Evolutionary conservation across 1,140 invertebrate species (phyloP), one percentile per base, ranked within the genome.

Genomic region (Euwallacea fornicatus): DNA sequence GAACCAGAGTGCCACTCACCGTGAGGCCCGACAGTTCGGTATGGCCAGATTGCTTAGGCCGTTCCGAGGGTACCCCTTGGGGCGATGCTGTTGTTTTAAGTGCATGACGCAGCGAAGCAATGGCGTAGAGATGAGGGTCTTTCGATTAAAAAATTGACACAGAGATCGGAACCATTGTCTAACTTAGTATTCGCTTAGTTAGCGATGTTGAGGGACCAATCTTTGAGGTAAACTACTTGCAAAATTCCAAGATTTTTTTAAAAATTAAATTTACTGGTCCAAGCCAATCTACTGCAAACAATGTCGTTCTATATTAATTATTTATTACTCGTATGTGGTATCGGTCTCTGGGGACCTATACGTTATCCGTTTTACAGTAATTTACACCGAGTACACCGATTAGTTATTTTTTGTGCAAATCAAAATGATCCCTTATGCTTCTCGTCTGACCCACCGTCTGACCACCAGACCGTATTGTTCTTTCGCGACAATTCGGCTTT

Each of bases 1-100:
- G 16, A 61, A 9, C 59, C 59, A 61, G 59, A 61, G 59, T 42
- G 59, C 59, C 59, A 47, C 61, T 63, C 61, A 41, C 44, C 42
- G 33, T 8, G 61, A 63, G 44, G 10, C 43, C 61, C 42, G 15
- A 8, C 9, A 33, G 42, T 63, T 47, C 43, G 61, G 54, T 16
- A 56, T 60, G 41, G 9, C 58, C 10, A 60, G n/a, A 56, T 15
- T 16, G 54, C 11, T 56, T 4, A 15, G 7, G 9, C 58, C 41
- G 58, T 41, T 42, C 42, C 41, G 16, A 42, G 58, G 16, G 21
- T 33, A 42, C 58, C 58, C 58, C 58, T 60, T 42, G 58, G 41
- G 58, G 58, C 58, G 58, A 60, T 41, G 21, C 58, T 16, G 58
- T 60, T 60, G 58, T 60, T 60, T 60, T 16, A 56, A 9, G 54